phyloP scores from a whole-genome alignment of 2,888 invertebrate species.

The Patella ulyssiponensis region DNA sequence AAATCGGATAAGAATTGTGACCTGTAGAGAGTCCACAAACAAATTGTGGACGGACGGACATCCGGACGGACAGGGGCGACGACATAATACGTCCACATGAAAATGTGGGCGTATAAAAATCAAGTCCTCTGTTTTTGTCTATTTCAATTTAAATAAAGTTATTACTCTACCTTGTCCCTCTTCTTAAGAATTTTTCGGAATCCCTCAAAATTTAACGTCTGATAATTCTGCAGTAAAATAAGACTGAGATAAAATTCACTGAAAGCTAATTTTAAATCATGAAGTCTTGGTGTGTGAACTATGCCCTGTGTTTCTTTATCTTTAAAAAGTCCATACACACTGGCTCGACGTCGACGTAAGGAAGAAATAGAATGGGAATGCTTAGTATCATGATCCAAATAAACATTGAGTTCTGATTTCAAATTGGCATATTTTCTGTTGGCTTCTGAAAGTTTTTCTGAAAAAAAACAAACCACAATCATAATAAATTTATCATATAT shows the following conservation, averaged over 20 bases:
- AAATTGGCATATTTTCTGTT: conserved; percentile 93
- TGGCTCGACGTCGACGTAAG: conserved; percentile 32
- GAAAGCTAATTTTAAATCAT: conserved; percentile 96
- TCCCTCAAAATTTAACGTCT: conserved; percentile 97
- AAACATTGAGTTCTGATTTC: conserved; percentile 85
- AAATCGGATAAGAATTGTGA: too few species aligned
- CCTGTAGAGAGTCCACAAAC: too few species aligned
- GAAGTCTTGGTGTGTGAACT: conserved; percentile 70
- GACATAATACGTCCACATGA: too few species aligned
- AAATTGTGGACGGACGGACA: too few species aligned
- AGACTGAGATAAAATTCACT: conserved; percentile 98
- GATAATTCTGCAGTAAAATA: conserved; percentile 97
- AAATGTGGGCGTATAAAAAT: too few species aligned
- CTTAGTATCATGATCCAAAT: conserved; percentile 66
- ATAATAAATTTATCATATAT: too few species aligned
- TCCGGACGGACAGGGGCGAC: too few species aligned
- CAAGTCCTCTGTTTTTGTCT: too few species aligned
- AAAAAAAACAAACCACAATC: conserved; percentile 43
- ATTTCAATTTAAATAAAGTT: neutral
- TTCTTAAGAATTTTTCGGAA: conserved; percentile 99
- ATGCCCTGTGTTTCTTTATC: conserved; percentile 51
- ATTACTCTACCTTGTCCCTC: conserved; percentile 90
- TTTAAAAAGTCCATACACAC: conserved; percentile 43
- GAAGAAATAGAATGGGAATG: conserved; percentile 43
- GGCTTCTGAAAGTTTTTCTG: conserved; percentile 97